Base-by-base conservation (phyloP, 2,113 vertebrate species). In the Danio rerio region DNA sequence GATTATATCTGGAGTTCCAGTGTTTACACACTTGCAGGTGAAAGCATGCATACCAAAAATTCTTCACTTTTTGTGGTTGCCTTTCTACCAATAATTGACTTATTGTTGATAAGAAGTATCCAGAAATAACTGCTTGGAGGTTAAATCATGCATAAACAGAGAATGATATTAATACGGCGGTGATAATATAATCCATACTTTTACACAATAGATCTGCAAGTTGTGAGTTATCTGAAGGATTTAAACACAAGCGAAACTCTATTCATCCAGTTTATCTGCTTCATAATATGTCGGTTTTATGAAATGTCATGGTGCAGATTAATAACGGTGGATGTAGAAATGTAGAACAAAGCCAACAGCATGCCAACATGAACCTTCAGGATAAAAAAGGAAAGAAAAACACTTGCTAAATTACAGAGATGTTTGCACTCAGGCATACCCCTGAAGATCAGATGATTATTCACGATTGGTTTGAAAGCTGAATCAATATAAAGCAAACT, bases 381-480 rank as follows among this genome's bases (percentile, higher is more conserved):
- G 20, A 6, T 52, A 31, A 71, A 63, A 49, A 74, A 43, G 31
- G 10, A 45, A 45, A 40, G 18, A 55, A 53, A 53, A 73, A 16
- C 47, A 55, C 40, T 58, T 43, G 53, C 55, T 74, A 56, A 72
- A 72, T 72, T 40, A 73, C 9, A 55, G 50, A 75, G 53, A 45
- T 75, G 43, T 59, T 45, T 75, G 55, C 72, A 75, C 16, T 71
- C 20, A 71, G 43, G 10, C 7, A 21, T 45, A 31, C 49, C 74
- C 15, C 11, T 78, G 58, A 56, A 78, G 12, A 59, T 49, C 3
- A 18, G 11, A 78, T 56, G 5, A 81, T 81, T 47, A 21, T 40
- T 50, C 68, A 65, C 45, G 18, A 5, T 70, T 78, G 71, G 40
- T 63, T 68, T 72, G 81, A 76, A 70, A 81, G 82, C 42, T 15